Evolutionary conservation across 2,797 vertebrate species (phyloP).

Genomic region (Hypotaenidia philippensis): DNA sequence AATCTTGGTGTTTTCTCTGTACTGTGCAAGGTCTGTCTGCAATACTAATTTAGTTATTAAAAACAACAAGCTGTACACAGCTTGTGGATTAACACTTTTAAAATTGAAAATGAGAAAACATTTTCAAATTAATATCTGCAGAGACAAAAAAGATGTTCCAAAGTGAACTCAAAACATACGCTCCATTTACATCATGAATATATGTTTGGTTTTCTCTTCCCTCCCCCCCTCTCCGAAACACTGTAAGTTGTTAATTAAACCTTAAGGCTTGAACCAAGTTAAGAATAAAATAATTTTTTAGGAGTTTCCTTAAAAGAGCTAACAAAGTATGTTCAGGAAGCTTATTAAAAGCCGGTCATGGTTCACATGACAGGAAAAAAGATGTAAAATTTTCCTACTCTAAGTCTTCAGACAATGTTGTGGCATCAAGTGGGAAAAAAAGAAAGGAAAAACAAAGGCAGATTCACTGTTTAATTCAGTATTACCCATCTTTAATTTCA

Average conservation of each 20-base stretch:
- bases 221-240: background rate
- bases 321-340: background rate
- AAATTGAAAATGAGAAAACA: background rate
- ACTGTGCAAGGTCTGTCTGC: background rate
- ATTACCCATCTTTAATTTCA: conserved; percentile 68
- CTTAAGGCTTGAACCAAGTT: background rate
- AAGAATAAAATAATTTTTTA: background rate
- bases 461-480: conserved; percentile 71
- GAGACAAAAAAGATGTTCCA: background rate
- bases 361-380: conserved; percentile 40
- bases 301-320: background rate
- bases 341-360: background rate
- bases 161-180: background rate
- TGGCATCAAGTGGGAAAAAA: conserved; percentile 78
- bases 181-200: background rate
- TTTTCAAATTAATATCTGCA: background rate
- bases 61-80: background rate
- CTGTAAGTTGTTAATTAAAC: background rate
- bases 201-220: rapidly evolving
- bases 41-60: conserved; percentile 36
- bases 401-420: conserved; percentile 73
- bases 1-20: conserved; percentile 5
- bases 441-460: conserved; percentile 43
- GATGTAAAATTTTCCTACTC: conserved; percentile 39
- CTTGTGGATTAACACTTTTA: background rate